A percentile compares a stretch with the other conserved stretches of the same genome.
phyloP scores from a whole-genome alignment of 2,888 invertebrate genomes.

The Rhamnusium bicolor region DNA sequence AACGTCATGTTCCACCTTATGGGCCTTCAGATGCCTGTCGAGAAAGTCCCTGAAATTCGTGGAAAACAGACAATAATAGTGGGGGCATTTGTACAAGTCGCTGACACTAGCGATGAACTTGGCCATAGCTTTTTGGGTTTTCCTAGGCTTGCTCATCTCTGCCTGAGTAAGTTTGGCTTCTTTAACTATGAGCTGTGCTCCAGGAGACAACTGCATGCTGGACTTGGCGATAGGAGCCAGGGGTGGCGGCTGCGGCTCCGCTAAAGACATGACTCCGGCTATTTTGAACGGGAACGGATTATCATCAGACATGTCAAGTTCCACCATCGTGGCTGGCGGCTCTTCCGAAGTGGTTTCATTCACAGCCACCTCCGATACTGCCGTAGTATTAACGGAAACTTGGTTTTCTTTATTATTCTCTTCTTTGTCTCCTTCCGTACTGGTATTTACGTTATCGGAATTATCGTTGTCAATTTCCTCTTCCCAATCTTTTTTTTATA shows the following conservation, averaged over 20 bases:
- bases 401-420: slow-evolving; percentile 2
- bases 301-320: slow-evolving; percentile 59
- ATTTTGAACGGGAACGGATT: slow-evolving; percentile 70
- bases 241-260: slow-evolving; percentile 49
- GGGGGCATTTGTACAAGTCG: slow-evolving; percentile 75
- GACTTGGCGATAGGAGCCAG: slow-evolving; percentile 44
- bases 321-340: slow-evolving; percentile 26
- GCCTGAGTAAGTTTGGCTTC: slow-evolving; percentile 53
- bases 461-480: background rate
- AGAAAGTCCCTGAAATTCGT: slow-evolving; percentile 67
- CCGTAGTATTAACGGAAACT: background rate
- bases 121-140: slow-evolving; percentile 66
- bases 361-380: background rate
- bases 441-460: background rate
- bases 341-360: background rate
- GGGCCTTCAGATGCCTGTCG: slow-evolving; percentile 69
- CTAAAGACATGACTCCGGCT: slow-evolving; percentile 63
- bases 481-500: slow-evolving; percentile 61
- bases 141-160: slow-evolving; percentile 56
- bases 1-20: slow-evolving; percentile 57
- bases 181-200: slow-evolving; percentile 52
- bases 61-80: slow-evolving; percentile 71
- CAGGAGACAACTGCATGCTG: slow-evolving; percentile 24
- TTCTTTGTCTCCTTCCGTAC: background rate
- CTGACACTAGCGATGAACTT: slow-evolving; percentile 57